phyloP scores from a whole-genome alignment of 2,113 vertebrate species.

The Poecile atricapillus region DNA sequence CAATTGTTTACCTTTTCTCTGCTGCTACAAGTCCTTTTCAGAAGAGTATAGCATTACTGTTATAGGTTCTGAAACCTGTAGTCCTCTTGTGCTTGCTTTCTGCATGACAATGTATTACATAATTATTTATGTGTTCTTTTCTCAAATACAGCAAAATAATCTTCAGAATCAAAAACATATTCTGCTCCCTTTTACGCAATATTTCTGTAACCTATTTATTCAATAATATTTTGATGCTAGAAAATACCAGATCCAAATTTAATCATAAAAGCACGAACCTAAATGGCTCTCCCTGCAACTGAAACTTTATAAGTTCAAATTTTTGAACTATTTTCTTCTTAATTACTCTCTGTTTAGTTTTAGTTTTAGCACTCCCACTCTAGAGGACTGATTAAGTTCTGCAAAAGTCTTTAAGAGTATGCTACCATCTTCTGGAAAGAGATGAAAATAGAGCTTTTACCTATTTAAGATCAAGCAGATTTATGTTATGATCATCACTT shows the following conservation, averaged over 20 bases:
- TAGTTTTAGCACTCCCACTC: background rate
- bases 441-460: background rate
- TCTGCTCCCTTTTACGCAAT: background rate
- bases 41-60: background rate
- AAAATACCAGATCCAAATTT: background rate
- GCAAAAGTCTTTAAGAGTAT: background rate
- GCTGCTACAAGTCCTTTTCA: background rate
- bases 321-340: background rate
- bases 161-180: background rate
- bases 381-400: background rate
- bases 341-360: background rate
- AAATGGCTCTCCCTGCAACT: background rate
- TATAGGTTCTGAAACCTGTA: background rate
- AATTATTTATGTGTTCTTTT: background rate
- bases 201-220: background rate
- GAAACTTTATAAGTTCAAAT: background rate
- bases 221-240: background rate
- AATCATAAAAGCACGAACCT: background rate
- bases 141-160: background rate
- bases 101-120: accelerated
- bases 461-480: background rate
- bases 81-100: background rate
- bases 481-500: background rate
- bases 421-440: constrained; percentile 71
- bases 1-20: background rate